Evolutionary conservation across 2,888 invertebrate species (phyloP), one percentile per base, ranked within the genome.

Genomic region (Rotaria macrura): DNA sequence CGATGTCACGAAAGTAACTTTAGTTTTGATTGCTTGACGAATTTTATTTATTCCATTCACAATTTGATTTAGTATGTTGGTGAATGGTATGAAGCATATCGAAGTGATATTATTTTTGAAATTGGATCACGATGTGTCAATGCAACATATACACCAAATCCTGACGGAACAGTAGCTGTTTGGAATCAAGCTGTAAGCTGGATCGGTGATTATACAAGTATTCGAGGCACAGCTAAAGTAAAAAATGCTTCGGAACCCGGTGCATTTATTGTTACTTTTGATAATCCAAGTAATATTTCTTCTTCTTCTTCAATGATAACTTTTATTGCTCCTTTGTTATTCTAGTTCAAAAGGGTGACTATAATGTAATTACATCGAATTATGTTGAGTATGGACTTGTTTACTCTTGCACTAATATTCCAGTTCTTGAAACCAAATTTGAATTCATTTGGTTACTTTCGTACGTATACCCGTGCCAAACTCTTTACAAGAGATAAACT

Each of bases 81-180:
- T 25, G 86, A 84, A 49, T 88, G 88, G 88, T 87, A 87, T 85
- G 88, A 88, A 83, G 85, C 87, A 29, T 55, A 87, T 74, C 87
- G 87, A 72, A 87, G 87, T 84, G 87, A 87, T 74, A 87, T 87
- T 84, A 84, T 87, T 65, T 87, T 87, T 83, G 88, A 88, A 83
- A 84, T 83, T 20, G 74, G 84, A 29, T 86, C 87, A 49, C 86
- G 84, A 57, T 88, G 88, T 52, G 85, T 87, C 4, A 85, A 85
- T 47, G 88, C 88, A 14, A 87, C 87, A 85, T 88, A 88, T 85
- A 87, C 87, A 38, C 14, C 87, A 7, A 87, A 87, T 72, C 55
- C 84, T 1, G 87, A 88, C 52, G 87, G 88, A 23, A 87, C 87
- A 74, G 86, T 87, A 25, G 79, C 2, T 43, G 43, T 79, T 40